A percentile compares a stretch with the other conserved stretches of the same genome.
Conservation (phyloP, 2,113 vertebrate species). For the Fukomys damarensis region DNA sequence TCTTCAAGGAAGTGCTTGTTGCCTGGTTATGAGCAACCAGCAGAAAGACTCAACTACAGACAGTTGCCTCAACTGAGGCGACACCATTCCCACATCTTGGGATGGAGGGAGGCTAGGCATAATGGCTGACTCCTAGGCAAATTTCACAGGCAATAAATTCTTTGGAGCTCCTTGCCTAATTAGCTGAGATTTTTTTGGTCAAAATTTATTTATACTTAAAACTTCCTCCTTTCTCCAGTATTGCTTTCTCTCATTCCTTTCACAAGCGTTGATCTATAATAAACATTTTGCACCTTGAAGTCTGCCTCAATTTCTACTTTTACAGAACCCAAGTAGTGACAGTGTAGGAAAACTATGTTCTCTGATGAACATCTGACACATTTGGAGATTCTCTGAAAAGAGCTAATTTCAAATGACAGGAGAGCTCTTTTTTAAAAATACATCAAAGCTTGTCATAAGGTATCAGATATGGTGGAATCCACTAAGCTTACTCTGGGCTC, state of each 20-base stretch:
- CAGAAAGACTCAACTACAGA: background rate
- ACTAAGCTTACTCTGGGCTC: background rate
- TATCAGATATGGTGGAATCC: background rate
- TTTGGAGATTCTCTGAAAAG: background rate
- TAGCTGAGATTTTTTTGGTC: background rate
- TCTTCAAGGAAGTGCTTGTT: background rate
- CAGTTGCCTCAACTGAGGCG: background rate
- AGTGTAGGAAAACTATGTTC: background rate
- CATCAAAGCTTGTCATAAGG: slow-evolving; percentile 39
- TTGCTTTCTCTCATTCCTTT: background rate
- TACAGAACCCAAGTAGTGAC: background rate
- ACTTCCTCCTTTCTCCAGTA: background rate
- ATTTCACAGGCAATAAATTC: background rate
- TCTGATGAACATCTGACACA: background rate
- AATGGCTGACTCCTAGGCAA: background rate
- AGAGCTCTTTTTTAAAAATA: slow-evolving; percentile 21
- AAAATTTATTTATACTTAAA: background rate
- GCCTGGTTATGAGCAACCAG: background rate
- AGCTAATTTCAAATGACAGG: slow-evolving; percentile 48
- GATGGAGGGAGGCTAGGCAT: background rate
- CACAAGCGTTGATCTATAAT: background rate
- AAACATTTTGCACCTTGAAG: background rate
- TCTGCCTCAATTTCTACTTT: background rate
- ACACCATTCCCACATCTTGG: background rate
- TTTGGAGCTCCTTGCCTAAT: background rate